Evolutionary conservation across 1,140 invertebrate species (phyloP), one percentile per base, ranked within the genome.

Genomic region (Himalopsyche phryganea): DNA sequence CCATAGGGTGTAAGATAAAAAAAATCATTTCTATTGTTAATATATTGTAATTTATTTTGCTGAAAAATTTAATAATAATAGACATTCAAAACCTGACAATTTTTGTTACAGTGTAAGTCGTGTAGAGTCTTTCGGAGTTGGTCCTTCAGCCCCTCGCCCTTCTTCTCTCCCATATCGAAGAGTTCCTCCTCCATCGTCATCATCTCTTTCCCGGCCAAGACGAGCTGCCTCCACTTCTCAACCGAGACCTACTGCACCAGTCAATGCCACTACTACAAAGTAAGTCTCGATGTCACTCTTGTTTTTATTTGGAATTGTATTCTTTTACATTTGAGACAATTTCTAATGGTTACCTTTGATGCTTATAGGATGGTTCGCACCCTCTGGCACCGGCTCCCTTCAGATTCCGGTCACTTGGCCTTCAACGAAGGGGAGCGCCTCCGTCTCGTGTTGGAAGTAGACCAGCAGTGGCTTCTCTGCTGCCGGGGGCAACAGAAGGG

Each of bases 341-440:
- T n/a, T n/a, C n/a, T n/a, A n/a, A n/a, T n/a, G n/a, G n/a, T n/a
- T n/a, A n/a, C n/a, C n/a, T n/a, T 28, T 28, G 23, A 28, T 28
- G 23, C 9, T 80, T 78, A 3, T 75, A 90, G 88, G 71, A 80
- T 85, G 66, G 89, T 89, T 23, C 80, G 84, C 67, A 89, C 89
- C 2, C 68, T 90, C 10, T 85, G 85, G 67, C 87, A 90, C 66
- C 77, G 87, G 62, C 69, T 87, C 49, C 84, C 87, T 10, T 86
- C 87, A 1, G 85, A 89, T 65, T 87, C 85, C 35, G 88, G 88
- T 32, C 88, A 90, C 66, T 73, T 90, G n/a, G 85, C 87, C 13
- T 90, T 88, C 73, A 87, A 85, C 64, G 86, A 89, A 67, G 88
- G 88, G 1, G 87, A 90, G 64, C 81, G 81, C 44, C 72, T 91